Percentiles rank a stretch among this genome's conserved stretches.
phyloP scores from a whole-genome alignment of 2,888 invertebrate genomes.

The Cephus rjabovi region DNA sequence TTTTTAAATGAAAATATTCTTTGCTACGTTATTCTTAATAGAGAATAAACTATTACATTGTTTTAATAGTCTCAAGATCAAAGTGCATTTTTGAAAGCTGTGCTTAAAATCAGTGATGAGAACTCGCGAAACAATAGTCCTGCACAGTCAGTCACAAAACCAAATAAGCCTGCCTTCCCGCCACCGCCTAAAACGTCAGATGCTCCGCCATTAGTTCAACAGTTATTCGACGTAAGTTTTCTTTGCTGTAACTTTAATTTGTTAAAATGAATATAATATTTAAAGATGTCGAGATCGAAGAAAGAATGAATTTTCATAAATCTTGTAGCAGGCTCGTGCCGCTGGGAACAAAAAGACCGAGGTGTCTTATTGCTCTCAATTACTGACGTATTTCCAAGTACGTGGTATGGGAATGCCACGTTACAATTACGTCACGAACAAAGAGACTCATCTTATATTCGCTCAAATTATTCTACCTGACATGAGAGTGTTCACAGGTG shows the following conservation, averaged over 20 bases:
- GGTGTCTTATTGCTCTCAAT: conserved; percentile 55
- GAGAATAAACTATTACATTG: not conserved
- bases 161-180: conserved; percentile 38
- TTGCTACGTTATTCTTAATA: not conserved
- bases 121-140: conserved; percentile 39
- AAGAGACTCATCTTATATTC: conserved; percentile 52
- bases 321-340: conserved; percentile 54
- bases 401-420: conserved; percentile 66
- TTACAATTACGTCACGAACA: conserved; percentile 64
- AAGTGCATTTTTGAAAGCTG: conserved; percentile 60
- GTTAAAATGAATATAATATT: not conserved
- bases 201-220: conserved; percentile 61
- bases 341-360: conserved; percentile 36
- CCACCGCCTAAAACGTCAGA: conserved; percentile 42
- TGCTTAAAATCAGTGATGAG: conserved; percentile 59
- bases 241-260: not conserved
- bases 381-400: conserved; percentile 66
- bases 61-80: conserved; percentile 53
- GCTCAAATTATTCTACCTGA: conserved; percentile 68
- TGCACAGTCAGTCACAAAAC: conserved; percentile 23
- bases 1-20: not conserved
- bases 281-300: not conserved
- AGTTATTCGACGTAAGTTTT: conserved; percentile 60
- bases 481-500: conserved; percentile 66
- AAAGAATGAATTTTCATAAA: conserved; percentile 5